phyloP scores from a whole-genome alignment of 1,140 invertebrate genomes.

The Aplysia californica region DNA sequence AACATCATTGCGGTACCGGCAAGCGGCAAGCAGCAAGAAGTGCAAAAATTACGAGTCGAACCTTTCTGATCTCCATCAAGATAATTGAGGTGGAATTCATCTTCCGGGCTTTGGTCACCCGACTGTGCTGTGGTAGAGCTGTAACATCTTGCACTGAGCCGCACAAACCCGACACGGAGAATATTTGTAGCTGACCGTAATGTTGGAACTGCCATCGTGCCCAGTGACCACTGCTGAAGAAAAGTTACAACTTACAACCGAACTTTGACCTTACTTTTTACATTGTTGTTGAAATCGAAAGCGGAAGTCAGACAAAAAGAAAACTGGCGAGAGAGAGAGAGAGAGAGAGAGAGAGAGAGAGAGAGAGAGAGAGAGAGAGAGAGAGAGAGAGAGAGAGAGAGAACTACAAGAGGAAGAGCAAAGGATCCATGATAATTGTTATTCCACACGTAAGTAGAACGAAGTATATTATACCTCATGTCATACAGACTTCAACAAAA shows the following conservation, averaged over 20 bases:
- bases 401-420: neutral
- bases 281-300: neutral
- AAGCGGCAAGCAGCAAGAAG: neutral
- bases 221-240: neutral
- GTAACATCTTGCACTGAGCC: neutral
- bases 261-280: neutral
- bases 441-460: no score
- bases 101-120: conserved; percentile 15
- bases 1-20: neutral
- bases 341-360: neutral
- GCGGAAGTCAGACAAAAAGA: neutral
- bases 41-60: conserved; percentile 1
- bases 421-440: neutral
- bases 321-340: no score
- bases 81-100: conserved; percentile 45
- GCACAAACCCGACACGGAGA: neutral
- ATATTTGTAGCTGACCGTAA: neutral
- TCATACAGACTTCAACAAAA: no score
- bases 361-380: neutral
- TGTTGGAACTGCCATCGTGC: neutral
- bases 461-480: no score
- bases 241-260: neutral
- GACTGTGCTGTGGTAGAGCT: neutral
- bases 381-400: no score
- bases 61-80: conserved; percentile 47